Conservation (phyloP, 2,888 invertebrate species). For the Limnephilus auricula region DNA sequence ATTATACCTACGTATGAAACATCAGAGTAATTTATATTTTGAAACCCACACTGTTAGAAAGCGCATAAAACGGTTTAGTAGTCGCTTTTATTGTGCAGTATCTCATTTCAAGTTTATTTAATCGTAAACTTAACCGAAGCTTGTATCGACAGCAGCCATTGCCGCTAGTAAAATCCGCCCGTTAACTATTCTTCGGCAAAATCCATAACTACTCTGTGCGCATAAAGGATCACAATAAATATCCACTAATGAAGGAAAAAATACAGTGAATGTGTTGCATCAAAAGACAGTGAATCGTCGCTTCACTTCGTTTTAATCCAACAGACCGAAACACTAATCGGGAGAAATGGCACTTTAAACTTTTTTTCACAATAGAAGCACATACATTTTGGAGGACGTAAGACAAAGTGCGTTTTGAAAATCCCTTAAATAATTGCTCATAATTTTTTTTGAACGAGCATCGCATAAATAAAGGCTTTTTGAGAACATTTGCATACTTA, state of each 20-base stretch:
- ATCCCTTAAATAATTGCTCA: too few species aligned
- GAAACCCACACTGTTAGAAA: conserved; percentile 37
- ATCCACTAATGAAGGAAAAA: background rate
- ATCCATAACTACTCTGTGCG: conserved; percentile 5
- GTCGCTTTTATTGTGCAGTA: conserved; percentile 45
- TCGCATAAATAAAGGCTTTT: too few species aligned
- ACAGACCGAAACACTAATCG: too few species aligned
- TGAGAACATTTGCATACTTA: too few species aligned
- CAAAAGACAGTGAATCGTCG: too few species aligned
- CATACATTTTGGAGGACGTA: too few species aligned
- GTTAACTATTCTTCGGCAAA: conserved; percentile 42
- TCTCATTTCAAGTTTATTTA: conserved; percentile 57
- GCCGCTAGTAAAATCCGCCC: conserved; percentile 17
- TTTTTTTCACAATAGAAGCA: too few species aligned
- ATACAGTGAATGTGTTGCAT: background rate
- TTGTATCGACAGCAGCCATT: conserved; percentile 39
- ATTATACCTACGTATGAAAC: background rate
- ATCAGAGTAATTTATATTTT: conserved; percentile 20
- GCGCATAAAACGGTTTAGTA: conserved; percentile 41
- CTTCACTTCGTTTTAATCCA: too few species aligned
- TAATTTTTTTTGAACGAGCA: too few species aligned
- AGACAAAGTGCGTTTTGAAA: too few species aligned
- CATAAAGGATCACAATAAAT: background rate
- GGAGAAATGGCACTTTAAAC: too few species aligned
- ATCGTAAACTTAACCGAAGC: conserved; percentile 59